Conservation (phyloP, 2,888 invertebrate species). For the Stratiomys singularior region DNA sequence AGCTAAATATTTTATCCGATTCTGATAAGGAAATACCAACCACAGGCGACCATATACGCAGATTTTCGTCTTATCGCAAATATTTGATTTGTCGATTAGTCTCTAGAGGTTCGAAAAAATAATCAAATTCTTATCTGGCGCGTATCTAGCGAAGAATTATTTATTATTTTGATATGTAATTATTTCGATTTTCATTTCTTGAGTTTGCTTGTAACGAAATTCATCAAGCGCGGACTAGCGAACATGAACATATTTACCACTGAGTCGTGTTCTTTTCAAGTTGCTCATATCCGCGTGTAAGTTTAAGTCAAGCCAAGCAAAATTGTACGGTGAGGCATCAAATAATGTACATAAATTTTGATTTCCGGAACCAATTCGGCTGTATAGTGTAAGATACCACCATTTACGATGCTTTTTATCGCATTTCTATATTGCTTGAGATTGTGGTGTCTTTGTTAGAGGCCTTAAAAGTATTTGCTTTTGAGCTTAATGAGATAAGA, state of each 20-base stretch:
- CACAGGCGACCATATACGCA: slow-evolving; percentile 14
- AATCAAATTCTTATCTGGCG: slow-evolving; percentile 25
- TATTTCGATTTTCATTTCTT: not conserved
- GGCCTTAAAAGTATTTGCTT: slow-evolving; percentile 17
- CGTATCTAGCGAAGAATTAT: slow-evolving; percentile 1
- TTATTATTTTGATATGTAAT: not conserved
- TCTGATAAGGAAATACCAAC: not conserved
- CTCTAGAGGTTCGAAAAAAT: slow-evolving; percentile 32
- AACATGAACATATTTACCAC: not conserved
- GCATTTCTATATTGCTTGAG: not conserved
- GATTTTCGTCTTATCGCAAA: slow-evolving; percentile 34
- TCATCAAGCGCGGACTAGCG: not conserved
- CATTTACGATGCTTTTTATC: slow-evolving; percentile 22
- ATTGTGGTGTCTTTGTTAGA: slow-evolving; percentile 11
- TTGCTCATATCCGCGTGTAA: too few species aligned
- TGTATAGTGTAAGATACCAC: not conserved
- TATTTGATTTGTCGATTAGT: slow-evolving; percentile 41
- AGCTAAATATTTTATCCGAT: slow-evolving; percentile 9
- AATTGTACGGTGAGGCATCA: not conserved
- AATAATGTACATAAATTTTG: slow-evolving; percentile 17
- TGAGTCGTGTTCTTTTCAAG: not conserved
- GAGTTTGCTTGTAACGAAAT: not conserved
- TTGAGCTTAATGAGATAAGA: slow-evolving; percentile 24
- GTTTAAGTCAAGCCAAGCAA: too few species aligned
- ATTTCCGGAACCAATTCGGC: slow-evolving; percentile 15